These are phyloP conservation scores for Melopsittacus undulatus DNA, from an alignment of 2,797 vertebrate genomes.

Conservation along the genomic window DNA sequence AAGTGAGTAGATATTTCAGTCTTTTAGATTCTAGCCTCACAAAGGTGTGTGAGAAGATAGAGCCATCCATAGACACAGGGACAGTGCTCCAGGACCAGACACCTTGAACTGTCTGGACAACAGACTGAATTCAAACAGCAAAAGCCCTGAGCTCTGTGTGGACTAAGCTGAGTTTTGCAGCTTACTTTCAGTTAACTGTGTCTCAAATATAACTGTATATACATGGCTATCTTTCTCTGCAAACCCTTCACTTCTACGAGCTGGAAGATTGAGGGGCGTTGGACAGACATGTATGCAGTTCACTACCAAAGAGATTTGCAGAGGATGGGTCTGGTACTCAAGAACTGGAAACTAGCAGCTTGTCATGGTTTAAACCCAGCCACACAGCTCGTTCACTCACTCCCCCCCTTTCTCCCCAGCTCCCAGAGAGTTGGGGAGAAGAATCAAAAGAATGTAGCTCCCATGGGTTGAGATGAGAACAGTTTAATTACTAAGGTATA, in stretches of 20 bases:
- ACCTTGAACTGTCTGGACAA: not conserved
- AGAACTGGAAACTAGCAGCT: not conserved
- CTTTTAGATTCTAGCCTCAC: not conserved
- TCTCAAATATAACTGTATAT: not conserved
- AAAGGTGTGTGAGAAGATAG: not conserved
- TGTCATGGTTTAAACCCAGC: no score
- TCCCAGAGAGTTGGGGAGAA: no score
- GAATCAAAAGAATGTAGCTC: no score
- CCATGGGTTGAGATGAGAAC: no score
- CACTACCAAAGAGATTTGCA: not conserved
- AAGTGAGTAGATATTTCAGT: fast-evolving
- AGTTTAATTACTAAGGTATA: no score
- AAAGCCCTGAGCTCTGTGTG: not conserved
- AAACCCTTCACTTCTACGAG: not conserved
- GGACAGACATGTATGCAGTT: fast-evolving
- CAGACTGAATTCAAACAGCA: not conserved
- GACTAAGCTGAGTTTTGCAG: not conserved
- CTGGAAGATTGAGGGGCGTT: not conserved
- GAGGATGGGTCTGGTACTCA: fast-evolving
- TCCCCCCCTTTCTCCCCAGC: no score
- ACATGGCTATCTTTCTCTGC: not conserved
- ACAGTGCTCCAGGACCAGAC: fast-evolving
- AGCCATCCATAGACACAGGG: not conserved
- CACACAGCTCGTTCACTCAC: no score
- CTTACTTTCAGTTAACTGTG: not conserved